Percentiles rank a stretch among this genome's conserved stretches.
phyloP scores from a whole-genome alignment of 1,140 invertebrate species.

The Drosophila ercepeae region DNA sequence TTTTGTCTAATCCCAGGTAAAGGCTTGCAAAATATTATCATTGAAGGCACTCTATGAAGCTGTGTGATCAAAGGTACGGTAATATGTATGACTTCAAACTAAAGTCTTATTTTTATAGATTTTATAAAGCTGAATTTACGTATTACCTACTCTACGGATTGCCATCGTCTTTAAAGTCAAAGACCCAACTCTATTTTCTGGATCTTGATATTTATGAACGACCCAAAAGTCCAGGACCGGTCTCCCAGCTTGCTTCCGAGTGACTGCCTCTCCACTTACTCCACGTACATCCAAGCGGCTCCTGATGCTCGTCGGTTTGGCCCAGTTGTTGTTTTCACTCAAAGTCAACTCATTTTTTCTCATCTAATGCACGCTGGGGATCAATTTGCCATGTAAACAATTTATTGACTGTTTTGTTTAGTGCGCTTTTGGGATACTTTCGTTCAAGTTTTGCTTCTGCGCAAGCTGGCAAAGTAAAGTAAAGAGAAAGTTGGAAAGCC shows the following conservation, averaged over 20 bases:
- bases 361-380: slow-evolving; percentile 81
- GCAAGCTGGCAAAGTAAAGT: slow-evolving; percentile 32
- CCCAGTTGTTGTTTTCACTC: slow-evolving; percentile 50
- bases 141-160: too few species aligned
- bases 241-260: slow-evolving; percentile 4
- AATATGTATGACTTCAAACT: too few species aligned
- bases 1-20: background rate
- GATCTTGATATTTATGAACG: slow-evolving; percentile 43
- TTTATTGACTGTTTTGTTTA: slow-evolving; percentile 81
- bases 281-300: background rate
- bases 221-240: slow-evolving; percentile 20
- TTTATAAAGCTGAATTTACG: too few species aligned
- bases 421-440: slow-evolving; percentile 78
- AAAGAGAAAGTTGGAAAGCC: slow-evolving; percentile 21
- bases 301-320: slow-evolving; percentile 12
- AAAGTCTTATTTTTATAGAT: too few species aligned
- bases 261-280: slow-evolving; percentile 2
- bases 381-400: slow-evolving; percentile 83
- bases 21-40: background rate
- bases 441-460: slow-evolving; percentile 55
- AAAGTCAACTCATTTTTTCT: slow-evolving; percentile 82
- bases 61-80: background rate
- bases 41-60: background rate
- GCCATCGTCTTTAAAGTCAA: slow-evolving; percentile 12
- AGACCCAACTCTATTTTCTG: background rate